Percentiles rank a stretch among this genome's conserved stretches.
phyloP scores from a whole-genome alignment of 2,113 vertebrate genomes.

The Aythya baeri region DNA sequence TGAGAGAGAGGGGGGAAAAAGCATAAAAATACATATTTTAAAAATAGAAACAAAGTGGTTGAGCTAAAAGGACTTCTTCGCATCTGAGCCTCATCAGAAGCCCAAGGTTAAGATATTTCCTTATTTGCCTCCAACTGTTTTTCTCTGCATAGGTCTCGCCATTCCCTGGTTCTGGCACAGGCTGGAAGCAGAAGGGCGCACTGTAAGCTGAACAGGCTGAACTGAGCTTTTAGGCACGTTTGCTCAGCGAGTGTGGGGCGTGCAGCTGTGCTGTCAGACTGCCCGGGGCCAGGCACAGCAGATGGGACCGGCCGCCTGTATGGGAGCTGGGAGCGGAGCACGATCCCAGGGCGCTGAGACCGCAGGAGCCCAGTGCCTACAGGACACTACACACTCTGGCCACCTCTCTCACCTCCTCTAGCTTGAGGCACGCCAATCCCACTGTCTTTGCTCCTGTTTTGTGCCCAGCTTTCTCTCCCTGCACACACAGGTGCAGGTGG shows the following conservation, averaged over 20 bases:
- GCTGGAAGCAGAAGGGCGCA: constrained; percentile 26
- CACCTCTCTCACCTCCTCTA: not conserved
- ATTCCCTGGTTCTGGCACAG: constrained; percentile 20
- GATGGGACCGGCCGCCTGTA: constrained; percentile 40
- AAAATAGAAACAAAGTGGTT: not conserved
- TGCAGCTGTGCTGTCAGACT: constrained; percentile 58
- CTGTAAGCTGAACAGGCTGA: constrained; percentile 18
- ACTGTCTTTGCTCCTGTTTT: not conserved
- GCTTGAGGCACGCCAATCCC: not conserved
- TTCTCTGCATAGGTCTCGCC: not conserved
- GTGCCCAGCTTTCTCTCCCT: not conserved
- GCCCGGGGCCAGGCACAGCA: not conserved
- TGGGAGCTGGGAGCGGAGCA: not conserved
- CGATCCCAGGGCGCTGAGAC: not conserved
- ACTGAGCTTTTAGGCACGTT: constrained; percentile 33
- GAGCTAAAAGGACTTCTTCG: not conserved
- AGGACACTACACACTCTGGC: not conserved
- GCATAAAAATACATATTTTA: not conserved
- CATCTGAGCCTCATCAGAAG: not conserved
- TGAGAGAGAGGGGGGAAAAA: not conserved
- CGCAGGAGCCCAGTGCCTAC: not conserved
- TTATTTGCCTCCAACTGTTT: not conserved
- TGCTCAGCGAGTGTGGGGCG: not conserved
- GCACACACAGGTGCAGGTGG: not conserved
- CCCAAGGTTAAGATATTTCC: not conserved